Percentiles rank a stretch among this genome's conserved stretches.
Evolutionary conservation across 2,888 invertebrate species (phyloP).

Genomic region (Mythimna albipuncta): DNA sequence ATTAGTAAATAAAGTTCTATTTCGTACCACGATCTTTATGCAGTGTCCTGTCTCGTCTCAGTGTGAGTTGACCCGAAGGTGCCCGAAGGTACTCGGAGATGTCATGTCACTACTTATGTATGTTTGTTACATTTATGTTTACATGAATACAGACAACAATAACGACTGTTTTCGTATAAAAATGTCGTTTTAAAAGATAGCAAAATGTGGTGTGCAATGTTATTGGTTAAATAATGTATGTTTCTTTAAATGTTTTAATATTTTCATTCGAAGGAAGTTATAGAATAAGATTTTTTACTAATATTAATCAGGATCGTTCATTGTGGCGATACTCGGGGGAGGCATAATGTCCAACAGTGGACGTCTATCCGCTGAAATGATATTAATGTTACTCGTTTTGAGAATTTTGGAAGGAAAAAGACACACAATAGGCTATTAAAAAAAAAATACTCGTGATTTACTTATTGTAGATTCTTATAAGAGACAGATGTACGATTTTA

Average conservation of each 20-base stretch:
- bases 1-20: neutral
- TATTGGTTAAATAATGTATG: conserved; percentile 4
- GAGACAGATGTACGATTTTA: neutral
- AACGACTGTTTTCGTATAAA: conserved; percentile 54
- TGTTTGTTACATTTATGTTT: conserved; percentile 51
- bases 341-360: too few relatives aligned
- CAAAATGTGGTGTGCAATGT: conserved; percentile 18
- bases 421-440: too few relatives aligned
- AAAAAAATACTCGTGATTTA: neutral
- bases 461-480: neutral
- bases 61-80: neutral
- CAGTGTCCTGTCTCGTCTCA: neutral
- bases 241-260: neutral
- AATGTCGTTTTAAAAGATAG: conserved; percentile 54
- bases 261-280: neutral
- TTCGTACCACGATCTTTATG: neutral
- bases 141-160: conserved; percentile 49
- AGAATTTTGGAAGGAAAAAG: too few relatives aligned
- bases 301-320: neutral
- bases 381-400: neutral
- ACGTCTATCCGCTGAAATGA: too few relatives aligned
- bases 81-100: conserved; percentile 33
- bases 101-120: conserved; percentile 30
- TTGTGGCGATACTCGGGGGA: too few relatives aligned
- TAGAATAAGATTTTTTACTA: neutral